These are phyloP conservation scores for Lithophane leautieri DNA, from an alignment of 2,888 invertebrate species.

Conservation along the genomic window DNA sequence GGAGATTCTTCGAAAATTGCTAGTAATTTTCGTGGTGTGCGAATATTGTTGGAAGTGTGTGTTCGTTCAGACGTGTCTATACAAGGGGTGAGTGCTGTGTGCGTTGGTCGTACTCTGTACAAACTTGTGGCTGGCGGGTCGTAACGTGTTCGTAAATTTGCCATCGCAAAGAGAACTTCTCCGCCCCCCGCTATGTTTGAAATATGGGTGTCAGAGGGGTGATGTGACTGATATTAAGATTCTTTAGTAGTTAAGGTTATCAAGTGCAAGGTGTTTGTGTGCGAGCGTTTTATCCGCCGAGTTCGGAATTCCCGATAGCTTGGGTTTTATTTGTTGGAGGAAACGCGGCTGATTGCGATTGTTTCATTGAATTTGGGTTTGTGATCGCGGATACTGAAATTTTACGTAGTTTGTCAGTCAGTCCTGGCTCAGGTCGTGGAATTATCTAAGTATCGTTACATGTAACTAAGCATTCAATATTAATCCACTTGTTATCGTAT, in stretches of 20 bases:
- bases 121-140: conserved; percentile 70
- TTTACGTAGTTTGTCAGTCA: conserved; percentile 44
- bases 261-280: conserved; percentile 60
- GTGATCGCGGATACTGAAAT: conserved; percentile 62
- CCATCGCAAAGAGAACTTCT: conserved; percentile 64
- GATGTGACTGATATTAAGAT: conserved; percentile 51
- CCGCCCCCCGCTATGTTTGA: conserved; percentile 64
- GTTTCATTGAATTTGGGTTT: conserved; percentile 67
- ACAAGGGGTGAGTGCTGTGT: conserved; percentile 70
- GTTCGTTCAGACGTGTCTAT: conserved; percentile 61
- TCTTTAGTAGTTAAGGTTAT: conserved; percentile 60
- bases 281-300: conserved; percentile 70
- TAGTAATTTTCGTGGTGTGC: conserved; percentile 70
- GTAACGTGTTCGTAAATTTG: conserved; percentile 74
- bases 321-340: conserved; percentile 77
- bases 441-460: conserved; percentile 10
- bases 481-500: conserved; percentile 37
- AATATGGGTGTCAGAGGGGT: conserved; percentile 66
- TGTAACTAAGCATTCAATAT: not conserved
- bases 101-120: conserved; percentile 64
- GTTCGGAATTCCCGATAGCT: conserved; percentile 76
- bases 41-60: conserved; percentile 68
- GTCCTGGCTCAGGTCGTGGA: conserved; percentile 3
- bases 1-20: conserved; percentile 83
- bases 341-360: conserved; percentile 65